Conservation (phyloP, 2,888 invertebrate genomes). For the Priocnemis perturbator region DNA sequence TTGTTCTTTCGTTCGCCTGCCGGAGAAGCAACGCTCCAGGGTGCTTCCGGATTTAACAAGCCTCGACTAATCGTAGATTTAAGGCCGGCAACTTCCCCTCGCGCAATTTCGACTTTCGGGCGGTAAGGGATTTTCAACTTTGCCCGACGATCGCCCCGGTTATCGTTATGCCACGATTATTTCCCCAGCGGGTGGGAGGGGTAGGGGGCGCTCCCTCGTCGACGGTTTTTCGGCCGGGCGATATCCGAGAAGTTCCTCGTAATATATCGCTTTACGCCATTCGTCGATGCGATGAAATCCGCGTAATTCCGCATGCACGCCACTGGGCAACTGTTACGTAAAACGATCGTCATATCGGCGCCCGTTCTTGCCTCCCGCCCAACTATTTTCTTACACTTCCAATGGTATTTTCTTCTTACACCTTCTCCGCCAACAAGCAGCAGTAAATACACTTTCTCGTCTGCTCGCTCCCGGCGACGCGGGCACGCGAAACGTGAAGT, state of each 20-base stretch:
- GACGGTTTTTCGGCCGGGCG: too few species aligned
- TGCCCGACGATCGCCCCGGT: too few species aligned
- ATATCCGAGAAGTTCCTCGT: too few species aligned
- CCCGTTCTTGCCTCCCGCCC: background rate
- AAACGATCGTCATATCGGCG: background rate
- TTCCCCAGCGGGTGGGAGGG: too few species aligned
- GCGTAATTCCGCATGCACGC: background rate
- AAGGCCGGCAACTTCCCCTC: background rate
- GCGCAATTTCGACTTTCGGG: too few species aligned
- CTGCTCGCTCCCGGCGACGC: background rate
- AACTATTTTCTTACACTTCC: slow-evolving; percentile 41
- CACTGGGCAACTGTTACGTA: background rate
- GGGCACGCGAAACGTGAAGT: background rate
- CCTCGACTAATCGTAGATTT: slow-evolving; percentile 32
- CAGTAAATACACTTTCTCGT: slow-evolving; percentile 50
- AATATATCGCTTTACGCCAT: too few species aligned
- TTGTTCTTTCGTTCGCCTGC: background rate
- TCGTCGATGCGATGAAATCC: background rate
- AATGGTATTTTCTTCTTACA: slow-evolving; percentile 22
- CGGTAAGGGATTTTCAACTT: too few species aligned
- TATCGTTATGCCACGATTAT: too few species aligned
- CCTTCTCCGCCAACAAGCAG: slow-evolving; percentile 37
- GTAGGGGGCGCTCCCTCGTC: too few species aligned
- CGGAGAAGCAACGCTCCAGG: slow-evolving; percentile 10
- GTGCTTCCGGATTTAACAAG: slow-evolving; percentile 34